A percentile compares a stretch with the other conserved stretches of the same genome.
phyloP scores from a whole-genome alignment of 1,140 invertebrate genomes.

The honey bee (Apis mellifera) region Amel_HAv3.1 CM009931.2:1497501-1498000 shows the following conservation, averaged over 20 bases:
- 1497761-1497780: background rate
- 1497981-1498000: background rate
- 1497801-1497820: background rate
- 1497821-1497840: background rate
- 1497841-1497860: constrained; percentile 25
- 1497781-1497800: background rate
- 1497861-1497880: constrained; percentile 18
- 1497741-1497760: background rate
- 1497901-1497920: no score
- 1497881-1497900: background rate
- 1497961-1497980: background rate
- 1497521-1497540: no score
- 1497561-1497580: no score
- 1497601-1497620: no score
- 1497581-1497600: no score
- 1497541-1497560: no score
- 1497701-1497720: background rate
- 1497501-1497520: no score
- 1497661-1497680: background rate
- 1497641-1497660: no score
- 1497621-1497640: no score
- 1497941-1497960: background rate
- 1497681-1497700: background rate
- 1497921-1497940: background rate
- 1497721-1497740: background rate